A percentile compares a stretch with the other conserved stretches of the same genome.
Evolutionary conservation across 2,888 invertebrate species (phyloP).

Genomic region (Uropetala carovei): DNA sequence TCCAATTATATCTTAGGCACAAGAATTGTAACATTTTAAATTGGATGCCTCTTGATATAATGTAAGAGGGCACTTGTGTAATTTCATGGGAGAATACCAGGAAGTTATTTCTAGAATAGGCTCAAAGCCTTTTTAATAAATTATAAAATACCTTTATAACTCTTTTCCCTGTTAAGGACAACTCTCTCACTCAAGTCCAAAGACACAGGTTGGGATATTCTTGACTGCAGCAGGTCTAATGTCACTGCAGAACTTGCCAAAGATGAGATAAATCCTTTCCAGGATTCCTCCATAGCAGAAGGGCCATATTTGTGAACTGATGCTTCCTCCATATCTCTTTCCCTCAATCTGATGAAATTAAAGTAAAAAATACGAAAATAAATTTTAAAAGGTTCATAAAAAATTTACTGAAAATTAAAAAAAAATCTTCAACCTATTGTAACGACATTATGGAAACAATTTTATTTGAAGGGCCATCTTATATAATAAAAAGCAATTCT

Average conservation of each 20-base stretch:
- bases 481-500: too few species aligned
- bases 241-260: conserved; percentile 82
- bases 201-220: conserved; percentile 80
- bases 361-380: not conserved
- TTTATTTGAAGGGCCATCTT: not conserved
- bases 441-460: not conserved
- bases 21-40: too few species aligned
- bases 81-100: too few species aligned
- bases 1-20: too few species aligned
- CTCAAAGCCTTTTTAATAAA: not conserved
- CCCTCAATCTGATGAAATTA: conserved; percentile 76
- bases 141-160: conserved; percentile 71
- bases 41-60: too few species aligned
- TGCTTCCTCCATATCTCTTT: conserved; percentile 81
- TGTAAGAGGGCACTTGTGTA: too few species aligned
- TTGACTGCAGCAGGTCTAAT: conserved; percentile 83
- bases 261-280: conserved; percentile 78
- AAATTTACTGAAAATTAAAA: not conserved
- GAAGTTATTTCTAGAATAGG: too few species aligned
- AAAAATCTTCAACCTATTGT: not conserved
- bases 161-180: conserved; percentile 75
- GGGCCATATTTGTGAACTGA: conserved; percentile 83
- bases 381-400: not conserved
- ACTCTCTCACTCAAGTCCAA: conserved; percentile 74
- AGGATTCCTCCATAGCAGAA: conserved; percentile 76